These are phyloP conservation scores for Dascyllus trimaculatus DNA, from an alignment of 2,113 vertebrate species.

Conservation along the genomic window DNA sequence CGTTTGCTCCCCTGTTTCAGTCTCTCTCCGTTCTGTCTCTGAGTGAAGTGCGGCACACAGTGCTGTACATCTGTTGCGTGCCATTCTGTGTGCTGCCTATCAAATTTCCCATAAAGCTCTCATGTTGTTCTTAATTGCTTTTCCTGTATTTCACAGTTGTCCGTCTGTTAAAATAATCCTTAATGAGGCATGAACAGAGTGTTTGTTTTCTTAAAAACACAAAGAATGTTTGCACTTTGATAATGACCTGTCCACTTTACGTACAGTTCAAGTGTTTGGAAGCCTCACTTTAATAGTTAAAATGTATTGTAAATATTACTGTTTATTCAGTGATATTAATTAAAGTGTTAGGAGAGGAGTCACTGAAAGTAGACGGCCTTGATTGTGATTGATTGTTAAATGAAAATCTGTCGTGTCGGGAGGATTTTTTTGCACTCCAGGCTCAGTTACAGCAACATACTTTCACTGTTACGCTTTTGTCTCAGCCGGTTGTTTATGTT, in stretches of 20 bases:
- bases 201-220: constrained; percentile 8
- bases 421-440: constrained; percentile 31
- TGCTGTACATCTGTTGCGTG: constrained; percentile 81
- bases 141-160: constrained; percentile 21
- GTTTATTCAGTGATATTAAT: not conserved
- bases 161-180: not conserved
- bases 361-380: constrained; percentile 26
- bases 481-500: constrained; percentile 42
- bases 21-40: constrained; percentile 65
- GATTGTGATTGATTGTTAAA: constrained; percentile 53
- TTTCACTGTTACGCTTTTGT: constrained; percentile 66
- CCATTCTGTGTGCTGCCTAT: constrained; percentile 64
- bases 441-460: constrained; percentile 53
- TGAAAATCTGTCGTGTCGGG: constrained; percentile 39
- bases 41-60: constrained; percentile 69
- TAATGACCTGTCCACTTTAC: constrained; percentile 6
- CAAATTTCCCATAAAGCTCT: constrained; percentile 63
- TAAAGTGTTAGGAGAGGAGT: constrained; percentile 8
- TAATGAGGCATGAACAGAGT: not conserved
- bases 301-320: not conserved
- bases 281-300: constrained; percentile 11
- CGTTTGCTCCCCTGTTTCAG: constrained; percentile 35
- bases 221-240: not conserved
- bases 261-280: not conserved
- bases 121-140: constrained; percentile 46